Base-by-base conservation (phyloP, 1,140 invertebrate species). In the Zaprionus africanus region DNA sequence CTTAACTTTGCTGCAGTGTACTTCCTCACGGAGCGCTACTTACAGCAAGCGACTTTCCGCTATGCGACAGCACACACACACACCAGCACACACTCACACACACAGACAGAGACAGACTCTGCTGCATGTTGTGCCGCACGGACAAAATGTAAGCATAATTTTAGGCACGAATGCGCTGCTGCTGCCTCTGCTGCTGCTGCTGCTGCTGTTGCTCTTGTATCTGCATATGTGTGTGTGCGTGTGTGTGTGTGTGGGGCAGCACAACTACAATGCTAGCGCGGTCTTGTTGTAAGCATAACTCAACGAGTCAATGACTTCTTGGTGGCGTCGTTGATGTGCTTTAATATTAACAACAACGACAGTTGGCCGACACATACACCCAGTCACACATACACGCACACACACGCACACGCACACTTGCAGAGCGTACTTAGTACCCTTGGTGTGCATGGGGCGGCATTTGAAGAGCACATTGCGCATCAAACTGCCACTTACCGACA, bases 241-340 rank as follows among this genome's bases (percentile, higher is more conserved):
- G 65, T 43, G 38, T 41, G 65, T 63, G 63, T 59, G 66, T 64
- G 71, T 19, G 79, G 26, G 54, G 19, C 28, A 43, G 38, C 28
- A 75, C 72, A 70, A 75, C 59, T 70, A 75, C 72, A 75, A 75
- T 75, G 53, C 38, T 31, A 57, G 63, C 57, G 74, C 36, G 72
- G 60, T 65, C 80, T 88, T 41, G 76, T 78, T 78, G 76, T 76
- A 80, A 84, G 83, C 84, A 92, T 92, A 92, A 91, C 91, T 92
- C 91, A 92, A 92, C 86, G 87, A 92, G 90, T 92, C 90, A 92
- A 92, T 92, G 90, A 92, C 90, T 92, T 92, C 87, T 92, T 91
- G 91, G 90, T 92, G 83, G 82, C 84, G 82, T 88, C 84, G 83
- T 83, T 91, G 90, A 90, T 92, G 90, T 90, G 90, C 86, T 88